phyloP scores from a whole-genome alignment of 35 echinoderm and acorn worm genomes.

The Anneissia japonica region DNA sequence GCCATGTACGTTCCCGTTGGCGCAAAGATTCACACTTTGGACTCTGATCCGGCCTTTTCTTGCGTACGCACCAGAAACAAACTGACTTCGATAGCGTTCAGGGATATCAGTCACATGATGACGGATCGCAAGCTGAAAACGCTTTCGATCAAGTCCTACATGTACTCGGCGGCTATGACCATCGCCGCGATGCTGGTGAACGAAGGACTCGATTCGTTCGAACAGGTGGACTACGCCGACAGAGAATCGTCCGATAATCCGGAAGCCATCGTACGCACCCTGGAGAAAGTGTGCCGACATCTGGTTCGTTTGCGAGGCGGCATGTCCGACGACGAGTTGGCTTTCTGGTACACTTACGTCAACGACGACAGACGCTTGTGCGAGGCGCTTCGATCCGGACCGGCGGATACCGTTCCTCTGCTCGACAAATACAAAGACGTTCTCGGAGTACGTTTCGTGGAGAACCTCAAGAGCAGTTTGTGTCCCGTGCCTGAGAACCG shows the following conservation, averaged over 20 bases:
- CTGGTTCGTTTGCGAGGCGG: not conserved
- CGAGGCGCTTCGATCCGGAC: not conserved
- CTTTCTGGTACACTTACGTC: not conserved
- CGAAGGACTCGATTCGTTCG: not conserved
- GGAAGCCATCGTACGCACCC: not conserved
- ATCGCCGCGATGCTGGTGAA: not conserved
- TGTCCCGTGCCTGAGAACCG: not conserved
- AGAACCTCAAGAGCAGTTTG: not conserved
- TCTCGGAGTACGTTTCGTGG: not conserved
- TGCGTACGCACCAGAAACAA: not conserved
- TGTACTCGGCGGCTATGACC: not conserved
- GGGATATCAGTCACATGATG: not conserved
- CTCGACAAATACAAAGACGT: not conserved
- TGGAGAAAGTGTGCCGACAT: not conserved
- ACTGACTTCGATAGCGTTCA: not conserved
- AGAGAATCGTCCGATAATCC: not conserved
- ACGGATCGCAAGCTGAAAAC: not conserved
- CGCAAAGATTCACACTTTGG: not conserved
- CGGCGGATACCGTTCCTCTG: not conserved
- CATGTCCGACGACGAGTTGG: not conserved
- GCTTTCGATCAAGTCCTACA: not conserved
- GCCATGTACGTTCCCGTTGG: not conserved
- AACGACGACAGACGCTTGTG: not conserved
- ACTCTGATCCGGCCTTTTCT: not conserved
- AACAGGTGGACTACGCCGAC: not conserved